These are phyloP conservation scores for Cochlearius cochlearius DNA, from an alignment of 2,113 vertebrate genomes.

Conservation along the genomic window DNA sequence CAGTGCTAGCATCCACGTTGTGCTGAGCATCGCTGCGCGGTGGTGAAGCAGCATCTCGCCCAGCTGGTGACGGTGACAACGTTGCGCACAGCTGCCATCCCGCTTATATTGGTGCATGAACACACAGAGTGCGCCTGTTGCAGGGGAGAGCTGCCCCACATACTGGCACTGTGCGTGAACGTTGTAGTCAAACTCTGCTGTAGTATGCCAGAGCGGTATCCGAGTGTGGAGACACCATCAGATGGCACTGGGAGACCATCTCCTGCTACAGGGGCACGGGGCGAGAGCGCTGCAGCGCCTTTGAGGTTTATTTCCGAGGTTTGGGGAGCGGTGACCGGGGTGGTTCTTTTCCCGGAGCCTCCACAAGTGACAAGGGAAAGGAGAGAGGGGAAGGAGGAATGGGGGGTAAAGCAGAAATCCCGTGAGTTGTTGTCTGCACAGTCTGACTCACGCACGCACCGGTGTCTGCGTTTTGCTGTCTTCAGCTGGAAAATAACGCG, in stretches of 20 bases:
- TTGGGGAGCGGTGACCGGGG: accelerated
- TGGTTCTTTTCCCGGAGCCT: neutral
- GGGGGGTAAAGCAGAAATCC: neutral
- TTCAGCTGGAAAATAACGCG: neutral
- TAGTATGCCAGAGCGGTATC: neutral
- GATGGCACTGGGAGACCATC: neutral
- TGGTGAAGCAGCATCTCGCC: neutral
- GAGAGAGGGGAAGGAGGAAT: neutral
- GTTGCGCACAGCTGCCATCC: neutral
- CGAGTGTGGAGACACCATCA: neutral
- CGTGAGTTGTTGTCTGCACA: accelerated
- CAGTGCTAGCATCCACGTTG: neutral
- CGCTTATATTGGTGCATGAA: accelerated
- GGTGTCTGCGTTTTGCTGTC: neutral
- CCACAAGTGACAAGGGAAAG: neutral
- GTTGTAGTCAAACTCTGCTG: accelerated
- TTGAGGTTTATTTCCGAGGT: neutral
- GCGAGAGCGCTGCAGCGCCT: accelerated
- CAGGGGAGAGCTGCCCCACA: neutral
- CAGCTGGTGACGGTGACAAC: accelerated
- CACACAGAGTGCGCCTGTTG: accelerated
- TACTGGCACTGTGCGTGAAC: accelerated
- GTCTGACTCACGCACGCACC: accelerated
- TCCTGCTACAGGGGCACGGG: neutral
- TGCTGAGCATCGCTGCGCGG: neutral